phyloP scores from a whole-genome alignment of 2,113 vertebrate genomes.

The Hirundichthys speculiger region DNA sequence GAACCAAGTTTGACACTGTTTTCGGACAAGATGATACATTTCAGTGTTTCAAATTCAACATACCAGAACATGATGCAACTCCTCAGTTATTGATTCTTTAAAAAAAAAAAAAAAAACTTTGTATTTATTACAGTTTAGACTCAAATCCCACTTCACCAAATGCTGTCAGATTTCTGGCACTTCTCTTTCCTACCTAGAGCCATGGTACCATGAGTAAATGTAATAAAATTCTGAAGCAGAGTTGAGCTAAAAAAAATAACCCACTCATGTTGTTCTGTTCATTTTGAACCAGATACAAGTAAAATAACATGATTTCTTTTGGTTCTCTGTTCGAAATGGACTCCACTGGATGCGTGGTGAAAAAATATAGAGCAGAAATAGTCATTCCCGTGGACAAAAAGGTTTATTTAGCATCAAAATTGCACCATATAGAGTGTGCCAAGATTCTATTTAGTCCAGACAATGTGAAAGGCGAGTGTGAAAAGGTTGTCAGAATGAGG shows the following conservation, averaged over 20 bases:
- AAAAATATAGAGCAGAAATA: slow-evolving; percentile 28
- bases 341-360: slow-evolving; percentile 1
- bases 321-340: slow-evolving; percentile 21
- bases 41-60: too few relatives aligned
- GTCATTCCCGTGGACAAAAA: slow-evolving; percentile 38
- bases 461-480: too few relatives aligned
- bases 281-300: slow-evolving; percentile 18
- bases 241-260: neutral
- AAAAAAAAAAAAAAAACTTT: slow-evolving; percentile 30
- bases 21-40: slow-evolving; percentile 5
- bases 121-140: slow-evolving; percentile 38
- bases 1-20: slow-evolving; percentile 20
- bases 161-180: slow-evolving; percentile 36
- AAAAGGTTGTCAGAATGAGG: slow-evolving; percentile 45
- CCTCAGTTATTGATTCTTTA: slow-evolving; percentile 34
- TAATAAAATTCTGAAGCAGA: slow-evolving; percentile 51
- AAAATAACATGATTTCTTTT: slow-evolving; percentile 20
- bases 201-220: slow-evolving; percentile 23
- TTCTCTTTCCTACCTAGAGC: slow-evolving; percentile 39
- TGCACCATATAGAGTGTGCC: slow-evolving; percentile 47
- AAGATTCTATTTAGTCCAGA: too few relatives aligned
- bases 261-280: slow-evolving; percentile 18
- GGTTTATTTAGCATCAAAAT: slow-evolving; percentile 61
- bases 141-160: slow-evolving; percentile 49
- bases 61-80: slow-evolving; percentile 3